These are phyloP conservation scores for Tyto alba DNA, from an alignment of 2,113 vertebrate species.

Conservation along the genomic window DNA sequence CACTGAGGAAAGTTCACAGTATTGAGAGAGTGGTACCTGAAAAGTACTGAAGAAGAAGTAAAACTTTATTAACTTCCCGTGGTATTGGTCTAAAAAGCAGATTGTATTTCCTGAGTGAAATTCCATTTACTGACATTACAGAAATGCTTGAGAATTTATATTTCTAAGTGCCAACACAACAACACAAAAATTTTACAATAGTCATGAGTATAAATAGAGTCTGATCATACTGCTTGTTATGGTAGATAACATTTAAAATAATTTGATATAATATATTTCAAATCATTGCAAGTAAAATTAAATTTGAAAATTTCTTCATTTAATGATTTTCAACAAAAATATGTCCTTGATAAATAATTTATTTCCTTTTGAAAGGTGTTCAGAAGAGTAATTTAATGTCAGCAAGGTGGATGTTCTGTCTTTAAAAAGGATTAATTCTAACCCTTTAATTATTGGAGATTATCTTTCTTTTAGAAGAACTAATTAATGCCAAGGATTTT, in stretches of 20 bases:
- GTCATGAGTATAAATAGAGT: not conserved
- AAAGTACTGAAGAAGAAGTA: not conserved
- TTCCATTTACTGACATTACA: not conserved
- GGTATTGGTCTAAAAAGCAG: not conserved
- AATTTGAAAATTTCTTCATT: not conserved
- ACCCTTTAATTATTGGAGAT: conserved; percentile 27
- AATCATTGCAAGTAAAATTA: not conserved
- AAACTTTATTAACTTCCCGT: not conserved
- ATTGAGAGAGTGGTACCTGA: not conserved
- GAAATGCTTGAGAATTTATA: not conserved
- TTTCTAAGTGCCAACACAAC: not conserved
- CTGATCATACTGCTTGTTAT: not conserved
- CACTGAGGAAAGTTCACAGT: not conserved
- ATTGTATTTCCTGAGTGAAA: not conserved
- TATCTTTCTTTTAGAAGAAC: conserved; percentile 4
- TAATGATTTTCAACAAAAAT: not conserved
- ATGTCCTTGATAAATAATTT: not conserved
- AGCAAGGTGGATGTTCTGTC: not conserved
- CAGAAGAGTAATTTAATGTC: not conserved
- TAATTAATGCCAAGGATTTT: conserved; percentile 31
- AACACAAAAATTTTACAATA: not conserved
- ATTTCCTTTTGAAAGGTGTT: not conserved
- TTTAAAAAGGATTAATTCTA: conserved; percentile 17
- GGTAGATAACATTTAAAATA: not conserved
- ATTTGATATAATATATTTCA: not conserved